These are phyloP conservation scores for Meiosimyza platycephala DNA, from an alignment of 2,888 invertebrate species.

Conservation along the genomic window DNA sequence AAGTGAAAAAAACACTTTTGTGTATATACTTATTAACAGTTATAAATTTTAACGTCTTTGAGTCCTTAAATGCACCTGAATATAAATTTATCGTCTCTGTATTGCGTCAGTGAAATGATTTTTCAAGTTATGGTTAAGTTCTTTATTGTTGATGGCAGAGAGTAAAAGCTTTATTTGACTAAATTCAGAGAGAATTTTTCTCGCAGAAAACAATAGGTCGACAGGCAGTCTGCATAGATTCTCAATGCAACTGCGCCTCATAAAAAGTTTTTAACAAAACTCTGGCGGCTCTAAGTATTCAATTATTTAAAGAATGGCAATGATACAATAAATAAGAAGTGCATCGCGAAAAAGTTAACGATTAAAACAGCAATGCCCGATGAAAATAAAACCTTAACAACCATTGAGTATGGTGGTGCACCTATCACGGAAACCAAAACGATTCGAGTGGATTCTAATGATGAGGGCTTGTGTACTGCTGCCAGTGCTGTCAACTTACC, in stretches of 20 bases:
- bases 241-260: constrained; percentile 11
- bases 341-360: constrained; percentile 35
- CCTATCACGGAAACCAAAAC: neutral
- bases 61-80: constrained; percentile 6
- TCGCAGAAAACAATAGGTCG: constrained; percentile 9
- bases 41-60: constrained; percentile 7
- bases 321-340: constrained; percentile 7
- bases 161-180: constrained; percentile 22
- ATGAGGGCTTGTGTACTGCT: constrained; percentile 45
- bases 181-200: constrained; percentile 12
- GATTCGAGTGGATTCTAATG: constrained; percentile 40
- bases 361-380: constrained; percentile 40
- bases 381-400: constrained; percentile 25
- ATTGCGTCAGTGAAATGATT: constrained; percentile 25
- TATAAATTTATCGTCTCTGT: neutral
- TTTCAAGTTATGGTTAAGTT: constrained; percentile 7
- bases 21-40: neutral
- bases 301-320: too few species aligned
- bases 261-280: too few species aligned
- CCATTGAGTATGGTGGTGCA: constrained; percentile 43
- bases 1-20: neutral
- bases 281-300: too few species aligned
- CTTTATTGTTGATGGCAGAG: constrained; percentile 12
- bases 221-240: constrained; percentile 7
- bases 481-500: constrained; percentile 63